Evolutionary conservation across 2,113 vertebrate species (phyloP), one percentile per base, ranked within the genome.

Genomic region (Orcinus orca): DNA sequence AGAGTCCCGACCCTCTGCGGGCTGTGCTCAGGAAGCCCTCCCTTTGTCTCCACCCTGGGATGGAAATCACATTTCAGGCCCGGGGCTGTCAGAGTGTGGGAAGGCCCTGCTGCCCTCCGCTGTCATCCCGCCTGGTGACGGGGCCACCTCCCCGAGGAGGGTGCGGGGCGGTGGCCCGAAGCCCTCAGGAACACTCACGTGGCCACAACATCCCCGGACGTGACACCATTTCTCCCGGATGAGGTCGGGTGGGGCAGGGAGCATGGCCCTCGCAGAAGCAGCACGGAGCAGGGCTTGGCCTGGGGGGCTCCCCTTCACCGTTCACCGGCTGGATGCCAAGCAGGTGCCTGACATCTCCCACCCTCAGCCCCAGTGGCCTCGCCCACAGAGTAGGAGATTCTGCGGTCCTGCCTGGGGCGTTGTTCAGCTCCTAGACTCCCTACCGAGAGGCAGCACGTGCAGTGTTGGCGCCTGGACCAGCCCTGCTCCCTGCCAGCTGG

Each of bases 201-300:
- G n/a, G 26, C 58, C 29, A 8, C 62, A 23, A 15, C 6, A 70
- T 11, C 47, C 50, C 1, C 7, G 6, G 50, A n/a, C 1, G 0
- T 3, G 21, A 21, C 17, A 11, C 63, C 31, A 2, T 5, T 12
- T 60, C 7, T 14, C 33, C 9, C 12, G 0, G 0, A 2, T 17
- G 50, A 70, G 41, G 41, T 25, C 36, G 5, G n/a, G 10, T 2
- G 14, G 41, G 50, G n/a, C 38, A 79, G 50, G 50, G 55, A 33
- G 21, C 6, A 15, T 1, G n/a, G 55, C 9, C 83, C 6, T 38
- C 26, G 26, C 18, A 23, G 55, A 74, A 62, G 68, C 1, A 3
- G 17, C 5, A 6, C 23, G 50, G 50, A 53, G 53, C 15, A 18
- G 53, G 53, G 53, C 15, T 36, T 9, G 5, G 84, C 33, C 63